phyloP scores from a whole-genome alignment of 2,113 vertebrate genomes.

The Camelus bactrianus region DNA sequence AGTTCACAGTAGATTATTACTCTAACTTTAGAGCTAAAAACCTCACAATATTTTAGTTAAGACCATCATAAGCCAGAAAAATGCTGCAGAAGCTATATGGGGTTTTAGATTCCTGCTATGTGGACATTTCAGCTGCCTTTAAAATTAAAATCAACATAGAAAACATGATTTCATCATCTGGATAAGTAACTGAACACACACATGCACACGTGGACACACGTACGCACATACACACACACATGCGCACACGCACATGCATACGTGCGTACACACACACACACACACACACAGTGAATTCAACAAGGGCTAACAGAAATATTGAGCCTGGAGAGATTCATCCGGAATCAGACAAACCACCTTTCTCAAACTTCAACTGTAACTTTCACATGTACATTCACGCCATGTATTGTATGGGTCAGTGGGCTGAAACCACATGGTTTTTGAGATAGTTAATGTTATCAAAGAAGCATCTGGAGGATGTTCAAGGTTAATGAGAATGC shows the following conservation, averaged over 20 bases:
- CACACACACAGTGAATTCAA: conserved; percentile 28
- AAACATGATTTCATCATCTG: conserved; percentile 65
- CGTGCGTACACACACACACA: no score
- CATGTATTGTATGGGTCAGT: conserved; percentile 73
- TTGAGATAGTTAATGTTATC: conserved; percentile 62
- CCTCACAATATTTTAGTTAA: conserved; percentile 32
- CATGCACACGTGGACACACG: no score
- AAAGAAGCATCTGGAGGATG: conserved; percentile 79
- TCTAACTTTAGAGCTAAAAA: background rate
- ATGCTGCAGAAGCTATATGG: background rate
- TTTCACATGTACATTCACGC: conserved; percentile 65
- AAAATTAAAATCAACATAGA: conserved; percentile 27
- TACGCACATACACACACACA: no score
- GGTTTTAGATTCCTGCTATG: background rate
- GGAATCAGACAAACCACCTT: conserved; percentile 39
- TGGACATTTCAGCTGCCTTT: background rate
- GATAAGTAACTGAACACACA: conserved; percentile 55
- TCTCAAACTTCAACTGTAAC: conserved; percentile 63
- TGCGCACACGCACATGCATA: no score
- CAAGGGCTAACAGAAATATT: conserved; percentile 77
- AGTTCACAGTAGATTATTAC: background rate
- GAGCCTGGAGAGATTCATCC: conserved; percentile 58
- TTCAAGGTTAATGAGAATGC: conserved; percentile 79
- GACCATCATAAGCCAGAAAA: background rate
- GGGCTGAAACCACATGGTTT: conserved; percentile 55